Percentiles rank a stretch among this genome's conserved stretches.
These are phyloP conservation scores for Gonatopus flavifemur DNA, from an alignment of 1,140 invertebrate species.

Conservation along the genomic window DNA sequence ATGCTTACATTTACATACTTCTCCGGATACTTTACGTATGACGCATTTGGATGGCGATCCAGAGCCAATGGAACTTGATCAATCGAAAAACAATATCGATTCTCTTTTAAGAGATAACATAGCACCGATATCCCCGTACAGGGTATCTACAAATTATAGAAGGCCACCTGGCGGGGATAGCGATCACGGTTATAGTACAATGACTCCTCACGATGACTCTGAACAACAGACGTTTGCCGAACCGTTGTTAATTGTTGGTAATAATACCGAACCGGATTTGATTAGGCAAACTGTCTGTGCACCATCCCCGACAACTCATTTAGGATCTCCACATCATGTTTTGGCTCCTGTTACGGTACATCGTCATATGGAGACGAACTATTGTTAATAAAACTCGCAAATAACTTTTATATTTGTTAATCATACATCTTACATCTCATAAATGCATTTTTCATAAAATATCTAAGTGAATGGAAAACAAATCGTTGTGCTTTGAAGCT, in stretches of 20 bases:
- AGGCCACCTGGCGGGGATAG: constrained; percentile 81
- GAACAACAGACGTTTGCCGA: constrained; percentile 77
- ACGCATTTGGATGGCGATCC: constrained; percentile 48
- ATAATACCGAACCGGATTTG: constrained; percentile 51
- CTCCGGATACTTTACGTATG: constrained; percentile 52
- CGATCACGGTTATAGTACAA: constrained; percentile 93
- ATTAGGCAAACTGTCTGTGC: constrained; percentile 34
- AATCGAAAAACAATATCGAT: constrained; percentile 58
- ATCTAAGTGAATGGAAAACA: no score
- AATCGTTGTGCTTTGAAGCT: no score
- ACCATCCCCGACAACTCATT: constrained; percentile 54
- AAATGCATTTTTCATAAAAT: no score
- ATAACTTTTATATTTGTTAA: no score
- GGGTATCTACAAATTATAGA: constrained; percentile 79
- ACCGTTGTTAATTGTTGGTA: constrained; percentile 55
- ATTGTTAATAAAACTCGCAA: constrained; percentile 40
- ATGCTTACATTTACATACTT: constrained; percentile 49
- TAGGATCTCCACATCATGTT: constrained; percentile 66
- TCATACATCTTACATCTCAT: neutral
- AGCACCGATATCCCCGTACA: constrained; percentile 82
- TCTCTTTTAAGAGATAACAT: constrained; percentile 62
- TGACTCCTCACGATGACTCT: constrained; percentile 89
- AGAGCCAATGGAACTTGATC: constrained; percentile 48
- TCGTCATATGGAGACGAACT: constrained; percentile 72
- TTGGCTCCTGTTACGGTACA: constrained; percentile 88